Evolutionary conservation across 1,140 invertebrate genomes (phyloP), one percentile per base, ranked within the genome.

Genomic region (Apis florea): DNA sequence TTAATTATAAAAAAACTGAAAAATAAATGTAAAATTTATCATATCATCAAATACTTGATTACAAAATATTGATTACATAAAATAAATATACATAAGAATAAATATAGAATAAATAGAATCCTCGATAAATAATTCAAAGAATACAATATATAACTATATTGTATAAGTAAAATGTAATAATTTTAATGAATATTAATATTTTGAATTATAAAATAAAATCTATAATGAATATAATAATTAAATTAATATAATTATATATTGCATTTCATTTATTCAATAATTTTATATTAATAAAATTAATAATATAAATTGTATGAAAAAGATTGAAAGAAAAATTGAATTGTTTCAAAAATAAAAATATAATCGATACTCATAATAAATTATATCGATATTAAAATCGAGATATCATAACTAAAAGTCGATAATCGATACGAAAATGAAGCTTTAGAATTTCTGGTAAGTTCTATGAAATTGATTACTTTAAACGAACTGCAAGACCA

Each of bases 361-460:
- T 40, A 40, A 40, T 40, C 31, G 31, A 40, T 67, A 47, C 10
- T n/a, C 19, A n/a, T 49, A 17, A 68, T 47, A 26, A 56, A 15
- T 58, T 8, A 56, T 77, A 77, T 77, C 63, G 51, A 77, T 56
- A 49, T 53, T 40, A 26, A n/a, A 77, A 26, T 68, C 51, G 63
- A 77, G 31, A 76, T 54, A 21, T 10, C 13, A 11, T 19, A 26
- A 53, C 40, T 67, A 77, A 67, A 67, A 68, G 63, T 68, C 31
- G 53, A 56, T 68, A 47, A 56, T 67, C 53, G 63, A 56, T 77
- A 26, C 13, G n/a, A 11, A 68, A 68, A n/a, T 1, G 58, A 67
- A 47, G 63, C 63, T n/a, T 53, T 61, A 80, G 70, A 26, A 31
- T 83, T 79, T 86, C 80, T 83, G 15, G 80, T 31, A 79, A 76